These are phyloP conservation scores for Channa maculata DNA, from an alignment of 2,113 vertebrate genomes.

Conservation along the genomic window DNA sequence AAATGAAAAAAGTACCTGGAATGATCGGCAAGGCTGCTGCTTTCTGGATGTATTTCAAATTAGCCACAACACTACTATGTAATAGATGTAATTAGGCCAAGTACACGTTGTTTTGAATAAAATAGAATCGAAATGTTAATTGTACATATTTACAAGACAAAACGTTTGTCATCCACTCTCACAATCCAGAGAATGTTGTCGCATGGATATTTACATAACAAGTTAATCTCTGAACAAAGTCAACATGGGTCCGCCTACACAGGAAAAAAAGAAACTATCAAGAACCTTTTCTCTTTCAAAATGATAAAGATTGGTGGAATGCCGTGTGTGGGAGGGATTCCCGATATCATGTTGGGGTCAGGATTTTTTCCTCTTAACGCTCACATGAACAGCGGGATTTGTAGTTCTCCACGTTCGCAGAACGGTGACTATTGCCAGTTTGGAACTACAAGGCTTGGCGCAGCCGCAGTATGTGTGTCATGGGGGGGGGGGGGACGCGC, in stretches of 20 bases:
- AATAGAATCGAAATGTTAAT: background rate
- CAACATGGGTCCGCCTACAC: background rate
- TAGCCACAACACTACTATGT: too few relatives aligned
- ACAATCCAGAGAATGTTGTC: background rate
- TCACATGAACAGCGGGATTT: constrained; percentile 26
- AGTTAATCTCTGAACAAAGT: background rate
- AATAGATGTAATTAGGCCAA: too few relatives aligned
- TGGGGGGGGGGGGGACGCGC: constrained; percentile 12
- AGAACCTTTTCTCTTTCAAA: background rate
- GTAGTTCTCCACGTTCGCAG: constrained; percentile 15
- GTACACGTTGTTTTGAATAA: background rate
- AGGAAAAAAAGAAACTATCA: too few relatives aligned
- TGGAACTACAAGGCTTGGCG: constrained; percentile 67
- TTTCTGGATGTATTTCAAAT: background rate
- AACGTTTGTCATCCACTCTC: background rate
- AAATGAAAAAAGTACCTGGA: background rate
- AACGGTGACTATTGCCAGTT: fast-evolving
- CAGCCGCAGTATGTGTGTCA: constrained; percentile 37
- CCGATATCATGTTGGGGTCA: constrained; percentile 47
- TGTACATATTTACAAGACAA: background rate
- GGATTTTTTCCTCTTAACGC: constrained; percentile 49
- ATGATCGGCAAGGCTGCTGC: background rate
- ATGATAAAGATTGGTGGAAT: background rate
- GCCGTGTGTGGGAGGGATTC: constrained; percentile 5
- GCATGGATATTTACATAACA: background rate